Base-by-base conservation (phyloP, 2,888 invertebrate species). In the Helobdella robusta region DNA sequence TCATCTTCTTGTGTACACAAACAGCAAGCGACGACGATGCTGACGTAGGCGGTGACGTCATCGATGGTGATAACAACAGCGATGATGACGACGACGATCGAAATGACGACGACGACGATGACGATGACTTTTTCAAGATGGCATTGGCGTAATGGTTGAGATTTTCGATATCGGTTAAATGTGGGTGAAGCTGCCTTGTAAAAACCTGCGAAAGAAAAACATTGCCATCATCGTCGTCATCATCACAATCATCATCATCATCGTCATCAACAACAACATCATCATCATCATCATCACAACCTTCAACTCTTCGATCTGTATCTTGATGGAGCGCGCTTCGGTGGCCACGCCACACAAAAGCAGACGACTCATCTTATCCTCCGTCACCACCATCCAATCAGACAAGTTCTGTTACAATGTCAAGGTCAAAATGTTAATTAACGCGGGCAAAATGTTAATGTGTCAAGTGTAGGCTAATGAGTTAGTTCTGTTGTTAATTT, bases 281-380 rank as follows among this genome's bases (percentile, higher is more conserved):
- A 11, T n/a, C n/a, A n/a, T n/a, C n/a, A n/a, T n/a, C n/a, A n/a
- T n/a, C n/a, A n/a, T n/a, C n/a, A n/a, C 15, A 71, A 79, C 79
- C 74, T 80, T 77, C 15, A 90, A 84, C 74, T 94, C 91, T 65
- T 91, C 89, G 50, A 92, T 84, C 80, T 97, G 95, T 3, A 83
- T 84, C 30, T 86, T 84, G 0, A 95, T 88, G 0, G 86, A 85
- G 76, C 89, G 88, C 40, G 91, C 84, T 77, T 94, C 93, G 20
- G 91, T 84, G 0, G 88, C 92, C 0, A 92, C 87, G 0, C 92
- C 87, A 74, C 88, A 87, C n/a, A n/a, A 56, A 4, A n/a, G 32
- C 86, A 95, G 89, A 44, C 84, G 81, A 73, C 91, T 91, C 40
- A 95, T 80, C 72, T 91, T 89, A 67, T 86, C 86, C 77, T 94